Base-by-base conservation (phyloP, 2,797 vertebrate genomes). In the Miichthys miiuy region DNA sequence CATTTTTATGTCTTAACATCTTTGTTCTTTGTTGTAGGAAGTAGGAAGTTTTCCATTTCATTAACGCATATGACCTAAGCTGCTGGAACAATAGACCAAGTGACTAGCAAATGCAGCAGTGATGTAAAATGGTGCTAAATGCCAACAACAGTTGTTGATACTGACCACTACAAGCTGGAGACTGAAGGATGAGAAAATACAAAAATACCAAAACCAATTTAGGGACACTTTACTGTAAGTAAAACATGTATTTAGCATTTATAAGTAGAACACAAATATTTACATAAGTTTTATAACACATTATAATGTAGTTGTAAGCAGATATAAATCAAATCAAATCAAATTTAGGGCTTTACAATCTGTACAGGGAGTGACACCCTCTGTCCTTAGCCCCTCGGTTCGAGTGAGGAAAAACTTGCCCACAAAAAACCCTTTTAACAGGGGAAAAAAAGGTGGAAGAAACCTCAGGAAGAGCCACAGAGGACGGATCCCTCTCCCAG, bases 1-100 rank as follows among this genome's bases (percentile, higher is more conserved):
- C 11, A 9, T 20, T 68, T 46, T 79, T 83, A 34, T 30, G 44
- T 84, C 84, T 78, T 83, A 14, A 63, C 23, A 10, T 68, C 73
- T 57, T 69, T 12, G 7, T 56, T 56, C 20, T 75, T 60, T 55
- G 0, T 27, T 21, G 12, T 30, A 82, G 48, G 50, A 70, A 75
- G 51, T 64, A 46, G 41, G 30, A 18, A 20, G 14, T 55, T 72
- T 73, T 75, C 44, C 16, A 3, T 60, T 68, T 57, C n/a, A 9
- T 75, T 11, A 23, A 4, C 52, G 64, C 9, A 21, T 12, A 13
- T 61, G 67, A 4, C 46, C 34, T 41, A 5, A 21, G 20, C n/a
- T 50, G 17, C 41, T 44, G 6, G 12, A 54, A 44, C 34, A 64
- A 52, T 11, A 23, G 8, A 54, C 18, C 3, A 63, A 21, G 14